phyloP scores from a whole-genome alignment of 2,797 vertebrate species.

The Nannoperca australis region DNA sequence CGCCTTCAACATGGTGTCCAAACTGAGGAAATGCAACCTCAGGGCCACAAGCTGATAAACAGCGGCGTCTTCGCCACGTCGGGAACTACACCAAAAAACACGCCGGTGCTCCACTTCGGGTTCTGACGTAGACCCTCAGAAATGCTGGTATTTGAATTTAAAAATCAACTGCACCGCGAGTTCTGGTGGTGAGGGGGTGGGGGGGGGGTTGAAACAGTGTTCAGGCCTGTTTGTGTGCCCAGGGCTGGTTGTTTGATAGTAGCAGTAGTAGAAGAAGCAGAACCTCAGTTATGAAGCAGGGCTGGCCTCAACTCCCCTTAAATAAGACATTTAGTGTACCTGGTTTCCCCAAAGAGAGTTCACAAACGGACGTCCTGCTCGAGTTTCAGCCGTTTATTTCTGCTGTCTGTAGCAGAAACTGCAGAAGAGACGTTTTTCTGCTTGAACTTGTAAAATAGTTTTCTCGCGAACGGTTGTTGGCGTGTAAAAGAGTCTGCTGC shows the following conservation, averaged over 20 bases:
- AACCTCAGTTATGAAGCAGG: slow-evolving; percentile 76
- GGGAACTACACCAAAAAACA: slow-evolving; percentile 35
- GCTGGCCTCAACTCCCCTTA: slow-evolving; percentile 70
- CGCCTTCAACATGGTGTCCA: not conserved
- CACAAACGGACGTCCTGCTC: not conserved
- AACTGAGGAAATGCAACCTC: slow-evolving; percentile 18
- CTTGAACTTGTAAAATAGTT: not conserved
- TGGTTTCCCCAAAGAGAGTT: slow-evolving; percentile 34
- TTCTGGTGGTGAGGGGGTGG: no score
- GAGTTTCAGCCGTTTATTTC: not conserved
- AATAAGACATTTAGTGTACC: slow-evolving; percentile 40
- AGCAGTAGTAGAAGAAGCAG: slow-evolving; percentile 80
- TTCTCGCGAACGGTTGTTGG: not conserved
- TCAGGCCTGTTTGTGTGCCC: slow-evolving; percentile 60
- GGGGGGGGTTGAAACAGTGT: slow-evolving; percentile 38
- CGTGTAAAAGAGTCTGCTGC: not conserved
- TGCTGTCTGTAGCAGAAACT: not conserved
- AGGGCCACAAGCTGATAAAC: not conserved
- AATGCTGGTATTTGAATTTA: slow-evolving; percentile 68
- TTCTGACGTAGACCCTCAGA: slow-evolving; percentile 22
- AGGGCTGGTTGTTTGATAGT: slow-evolving; percentile 73
- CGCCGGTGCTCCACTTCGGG: slow-evolving; percentile 43
- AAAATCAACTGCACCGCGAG: slow-evolving; percentile 37
- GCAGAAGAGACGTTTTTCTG: not conserved
- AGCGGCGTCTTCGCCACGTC: not conserved